These are phyloP conservation scores for Junonia oenone DNA, from an alignment of 2,888 invertebrate species.

Conservation along the genomic window DNA sequence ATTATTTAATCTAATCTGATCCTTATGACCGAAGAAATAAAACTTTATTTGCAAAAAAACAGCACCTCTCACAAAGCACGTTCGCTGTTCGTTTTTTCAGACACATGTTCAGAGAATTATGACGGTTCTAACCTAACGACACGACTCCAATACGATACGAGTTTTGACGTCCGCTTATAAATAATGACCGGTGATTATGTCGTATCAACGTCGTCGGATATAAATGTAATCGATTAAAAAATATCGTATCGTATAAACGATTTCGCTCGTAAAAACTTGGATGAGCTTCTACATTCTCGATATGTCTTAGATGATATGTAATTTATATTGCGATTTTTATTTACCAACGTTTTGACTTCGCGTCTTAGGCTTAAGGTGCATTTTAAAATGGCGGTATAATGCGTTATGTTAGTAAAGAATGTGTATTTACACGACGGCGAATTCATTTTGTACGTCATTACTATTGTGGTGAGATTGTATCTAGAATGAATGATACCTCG, in stretches of 20 bases:
- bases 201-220: slow-evolving; percentile 27
- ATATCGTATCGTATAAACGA: slow-evolving; percentile 6
- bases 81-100: slow-evolving; percentile 47
- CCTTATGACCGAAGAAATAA: slow-evolving; percentile 9
- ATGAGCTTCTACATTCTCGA: slow-evolving; percentile 54
- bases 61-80: slow-evolving; percentile 25
- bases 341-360: slow-evolving; percentile 17
- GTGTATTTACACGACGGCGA: slow-evolving; percentile 6
- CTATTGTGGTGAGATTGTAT: background rate
- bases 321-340: slow-evolving; percentile 41
- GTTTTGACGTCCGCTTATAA: background rate
- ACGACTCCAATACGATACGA: slow-evolving; percentile 37
- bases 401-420: background rate
- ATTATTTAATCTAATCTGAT: slow-evolving; percentile 14
- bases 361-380: slow-evolving; percentile 14
- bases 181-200: background rate
- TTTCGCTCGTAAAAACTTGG: slow-evolving; percentile 41
- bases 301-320: slow-evolving; percentile 47
- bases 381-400: slow-evolving; percentile 18
- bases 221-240: slow-evolving; percentile 27
- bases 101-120: slow-evolving; percentile 48
- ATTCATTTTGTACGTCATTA: background rate
- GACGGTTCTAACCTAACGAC: slow-evolving; percentile 40
- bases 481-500: background rate
- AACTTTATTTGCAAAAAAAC: slow-evolving; percentile 6